These are phyloP conservation scores for Polypterus bichir DNA, from an alignment of 2,113 vertebrate species.

Conservation along the genomic window DNA sequence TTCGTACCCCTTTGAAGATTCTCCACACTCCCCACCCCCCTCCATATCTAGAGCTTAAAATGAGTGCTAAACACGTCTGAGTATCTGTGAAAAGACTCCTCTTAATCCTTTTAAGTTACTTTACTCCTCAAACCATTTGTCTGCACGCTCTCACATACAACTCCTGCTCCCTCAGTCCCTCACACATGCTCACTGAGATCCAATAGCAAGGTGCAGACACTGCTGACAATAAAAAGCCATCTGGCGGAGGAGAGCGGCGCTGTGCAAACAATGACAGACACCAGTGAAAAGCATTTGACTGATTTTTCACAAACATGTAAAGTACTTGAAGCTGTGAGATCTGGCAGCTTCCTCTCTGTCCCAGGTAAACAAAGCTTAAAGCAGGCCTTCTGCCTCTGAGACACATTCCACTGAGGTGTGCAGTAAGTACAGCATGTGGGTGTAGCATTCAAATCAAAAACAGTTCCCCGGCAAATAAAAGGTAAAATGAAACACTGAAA, in stretches of 20 bases:
- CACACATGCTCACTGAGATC: conserved; percentile 51
- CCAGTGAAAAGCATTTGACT: conserved; percentile 90
- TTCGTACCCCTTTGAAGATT: not conserved
- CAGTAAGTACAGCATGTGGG: not conserved
- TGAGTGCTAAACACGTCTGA: conserved; percentile 46
- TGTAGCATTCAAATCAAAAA: not conserved
- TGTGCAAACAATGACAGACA: conserved; percentile 92
- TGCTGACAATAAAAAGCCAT: conserved; percentile 95
- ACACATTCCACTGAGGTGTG: not conserved
- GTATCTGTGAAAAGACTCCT: conserved; percentile 55
- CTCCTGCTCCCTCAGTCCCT: conserved; percentile 22
- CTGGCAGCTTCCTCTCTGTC: conserved; percentile 76
- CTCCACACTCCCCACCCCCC: not conserved
- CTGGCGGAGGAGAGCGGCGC: conserved; percentile 80
- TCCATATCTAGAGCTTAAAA: conserved; percentile 10
- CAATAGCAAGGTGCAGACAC: conserved; percentile 89
- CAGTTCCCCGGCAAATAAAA: too few relatives aligned
- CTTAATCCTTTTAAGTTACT: conserved; percentile 62
- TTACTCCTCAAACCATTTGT: conserved; percentile 84
- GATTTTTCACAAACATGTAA: conserved; percentile 92
- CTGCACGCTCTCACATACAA: conserved; percentile 50
- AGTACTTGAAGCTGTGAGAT: conserved; percentile 77
- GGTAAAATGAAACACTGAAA: not conserved
- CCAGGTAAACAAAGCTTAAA: conserved; percentile 74
- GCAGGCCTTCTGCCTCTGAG: conserved; percentile 22